Percentiles rank a stretch among this genome's conserved stretches.
phyloP scores from a whole-genome alignment of 2,888 invertebrate species.

The Mythimna impura region DNA sequence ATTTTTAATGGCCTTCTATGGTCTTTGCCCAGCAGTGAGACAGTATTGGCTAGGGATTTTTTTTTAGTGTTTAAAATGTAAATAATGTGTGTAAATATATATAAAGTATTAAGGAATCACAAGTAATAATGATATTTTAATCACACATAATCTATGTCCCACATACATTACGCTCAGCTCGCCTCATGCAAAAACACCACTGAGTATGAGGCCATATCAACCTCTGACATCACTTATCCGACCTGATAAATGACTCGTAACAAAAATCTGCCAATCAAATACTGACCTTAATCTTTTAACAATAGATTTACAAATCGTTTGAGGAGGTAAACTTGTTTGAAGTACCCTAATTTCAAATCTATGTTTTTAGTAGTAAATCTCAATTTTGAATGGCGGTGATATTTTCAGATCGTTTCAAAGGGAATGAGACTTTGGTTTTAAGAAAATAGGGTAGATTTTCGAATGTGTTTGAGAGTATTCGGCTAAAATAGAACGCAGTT shows the following conservation, averaged over 20 bases:
- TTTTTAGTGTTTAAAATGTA: too few relatives aligned
- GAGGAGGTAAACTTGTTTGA: background rate
- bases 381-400: conserved; percentile 66
- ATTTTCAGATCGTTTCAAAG: background rate
- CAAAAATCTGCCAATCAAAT: conserved; percentile 45
- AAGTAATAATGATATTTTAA: background rate
- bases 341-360: conserved; percentile 60
- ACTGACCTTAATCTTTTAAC: conserved; percentile 40
- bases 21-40: too few relatives aligned
- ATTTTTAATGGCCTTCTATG: too few relatives aligned
- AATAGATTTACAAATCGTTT: conserved; percentile 50
- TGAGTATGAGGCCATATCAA: conserved; percentile 72
- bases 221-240: conserved; percentile 79
- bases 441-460: conserved; percentile 56
- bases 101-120: too few relatives aligned
- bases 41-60: too few relatives aligned
- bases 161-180: conserved; percentile 37
- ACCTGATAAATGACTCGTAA: conserved; percentile 78
- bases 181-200: conserved; percentile 67
- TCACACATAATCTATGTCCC: conserved; percentile 33
- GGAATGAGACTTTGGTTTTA: conserved; percentile 30
- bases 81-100: too few relatives aligned
- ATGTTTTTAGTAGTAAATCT: conserved; percentile 64
- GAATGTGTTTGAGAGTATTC: conserved; percentile 46
- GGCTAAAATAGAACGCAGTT: conserved; percentile 72